These are phyloP conservation scores for Salvelinus fontinalis DNA, from an alignment of 2,113 vertebrate genomes.

Conservation along the genomic window DNA sequence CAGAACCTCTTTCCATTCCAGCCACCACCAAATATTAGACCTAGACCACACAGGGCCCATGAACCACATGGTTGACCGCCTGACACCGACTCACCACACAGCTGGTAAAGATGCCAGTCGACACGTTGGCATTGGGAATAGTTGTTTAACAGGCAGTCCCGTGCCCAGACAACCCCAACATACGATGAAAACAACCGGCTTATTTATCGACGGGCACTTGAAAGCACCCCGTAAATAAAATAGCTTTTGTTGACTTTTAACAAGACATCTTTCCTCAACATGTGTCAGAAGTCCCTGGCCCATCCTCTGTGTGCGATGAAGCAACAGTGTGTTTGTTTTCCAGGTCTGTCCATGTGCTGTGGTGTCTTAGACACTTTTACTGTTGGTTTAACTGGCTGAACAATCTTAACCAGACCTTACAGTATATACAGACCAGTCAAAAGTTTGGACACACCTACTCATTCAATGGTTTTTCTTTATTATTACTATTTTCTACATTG, in stretches of 20 bases:
- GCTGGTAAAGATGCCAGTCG: background rate
- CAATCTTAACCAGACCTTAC: background rate
- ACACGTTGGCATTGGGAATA: background rate
- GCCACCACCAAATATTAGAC: background rate
- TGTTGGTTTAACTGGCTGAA: background rate
- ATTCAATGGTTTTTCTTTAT: no score
- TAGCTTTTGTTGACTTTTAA: background rate
- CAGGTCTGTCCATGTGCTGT: background rate
- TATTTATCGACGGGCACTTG: conserved; percentile 6
- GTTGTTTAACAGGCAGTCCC: background rate
- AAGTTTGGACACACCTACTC: no score
- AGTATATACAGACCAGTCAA: background rate
- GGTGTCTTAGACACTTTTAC: background rate
- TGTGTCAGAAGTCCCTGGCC: conserved; percentile 6
- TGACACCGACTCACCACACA: background rate
- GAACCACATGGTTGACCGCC: background rate
- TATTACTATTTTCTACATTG: no score
- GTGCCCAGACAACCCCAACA: conserved; percentile 3
- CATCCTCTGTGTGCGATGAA: background rate
- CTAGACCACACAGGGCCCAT: background rate
- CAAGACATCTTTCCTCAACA: conserved; percentile 5
- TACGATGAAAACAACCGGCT: conserved; percentile 19
- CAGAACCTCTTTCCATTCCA: background rate
- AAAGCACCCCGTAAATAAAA: conserved; percentile 19
- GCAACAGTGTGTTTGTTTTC: background rate